phyloP scores from a whole-genome alignment of 2,888 invertebrate genomes.

The Dicycla oo region DNA sequence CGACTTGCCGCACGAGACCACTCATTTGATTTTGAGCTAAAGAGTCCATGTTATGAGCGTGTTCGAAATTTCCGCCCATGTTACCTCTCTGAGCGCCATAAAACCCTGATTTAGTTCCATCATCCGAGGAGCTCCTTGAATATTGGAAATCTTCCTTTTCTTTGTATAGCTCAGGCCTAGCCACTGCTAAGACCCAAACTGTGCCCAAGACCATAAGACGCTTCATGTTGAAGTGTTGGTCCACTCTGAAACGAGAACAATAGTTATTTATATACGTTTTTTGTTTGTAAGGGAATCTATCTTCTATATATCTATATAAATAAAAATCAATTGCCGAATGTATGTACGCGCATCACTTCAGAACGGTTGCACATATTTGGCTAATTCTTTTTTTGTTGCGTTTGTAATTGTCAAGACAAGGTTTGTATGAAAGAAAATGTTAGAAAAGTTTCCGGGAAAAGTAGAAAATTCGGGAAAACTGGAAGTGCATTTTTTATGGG shows the following conservation, averaged over 20 bases:
- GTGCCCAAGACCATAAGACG: constrained; percentile 76
- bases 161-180: constrained; percentile 83
- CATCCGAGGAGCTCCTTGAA: constrained; percentile 87
- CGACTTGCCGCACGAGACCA: constrained; percentile 81
- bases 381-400: too few species aligned
- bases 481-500: too few species aligned
- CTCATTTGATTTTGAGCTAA: constrained; percentile 88
- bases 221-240: constrained; percentile 74
- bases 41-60: constrained; percentile 87
- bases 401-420: too few species aligned
- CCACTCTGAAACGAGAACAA: constrained; percentile 69
- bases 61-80: constrained; percentile 88
- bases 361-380: too few species aligned
- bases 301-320: too few species aligned
- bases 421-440: too few species aligned
- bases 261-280: neutral
- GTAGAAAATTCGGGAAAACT: too few species aligned
- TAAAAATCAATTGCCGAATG: too few species aligned
- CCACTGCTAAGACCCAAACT: constrained; percentile 76
- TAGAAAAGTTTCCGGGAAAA: too few species aligned
- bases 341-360: too few species aligned
- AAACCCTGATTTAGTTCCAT: constrained; percentile 84
- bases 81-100: constrained; percentile 89
- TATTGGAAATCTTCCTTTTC: constrained; percentile 88
- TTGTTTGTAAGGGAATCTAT: neutral